A percentile compares a stretch with the other conserved stretches of the same genome.
These are phyloP conservation scores for Calyptommatus sinebrachiatus DNA, from an alignment of 2,113 vertebrate genomes.

Conservation along the genomic window DNA sequence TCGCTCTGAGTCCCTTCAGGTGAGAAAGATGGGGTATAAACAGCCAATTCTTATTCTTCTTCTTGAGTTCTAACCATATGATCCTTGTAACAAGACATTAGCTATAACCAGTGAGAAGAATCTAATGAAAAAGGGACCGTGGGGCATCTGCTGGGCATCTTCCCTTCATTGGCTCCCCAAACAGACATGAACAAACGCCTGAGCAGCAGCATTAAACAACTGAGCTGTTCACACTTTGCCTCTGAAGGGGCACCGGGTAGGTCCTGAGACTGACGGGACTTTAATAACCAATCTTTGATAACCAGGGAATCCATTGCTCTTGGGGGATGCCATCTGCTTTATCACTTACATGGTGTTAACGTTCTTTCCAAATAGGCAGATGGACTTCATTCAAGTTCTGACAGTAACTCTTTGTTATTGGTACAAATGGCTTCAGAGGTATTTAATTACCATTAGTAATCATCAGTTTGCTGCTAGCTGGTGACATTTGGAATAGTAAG, in stretches of 20 bases:
- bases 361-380: constrained; percentile 76
- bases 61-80: too few species aligned
- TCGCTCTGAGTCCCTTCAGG: too few species aligned
- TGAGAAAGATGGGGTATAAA: too few species aligned
- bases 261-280: constrained; percentile 43
- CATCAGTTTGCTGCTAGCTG: constrained; percentile 77
- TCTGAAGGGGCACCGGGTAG: constrained; percentile 47
- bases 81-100: background rate
- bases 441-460: constrained; percentile 86
- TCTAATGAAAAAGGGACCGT: too few species aligned
- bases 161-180: background rate
- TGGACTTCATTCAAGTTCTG: constrained; percentile 80
- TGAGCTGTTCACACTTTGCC: constrained; percentile 22
- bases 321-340: constrained; percentile 71
- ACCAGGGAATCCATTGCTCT: constrained; percentile 52
- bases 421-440: constrained; percentile 84
- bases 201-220: background rate
- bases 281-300: constrained; percentile 54
- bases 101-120: background rate
- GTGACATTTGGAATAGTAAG: constrained; percentile 82
- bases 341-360: constrained; percentile 76
- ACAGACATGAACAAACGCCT: background rate
- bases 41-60: too few species aligned
- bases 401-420: constrained; percentile 82
- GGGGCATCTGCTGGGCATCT: background rate